Base-by-base conservation (phyloP, 2,888 invertebrate genomes). In the Euzophera pinguis region DNA sequence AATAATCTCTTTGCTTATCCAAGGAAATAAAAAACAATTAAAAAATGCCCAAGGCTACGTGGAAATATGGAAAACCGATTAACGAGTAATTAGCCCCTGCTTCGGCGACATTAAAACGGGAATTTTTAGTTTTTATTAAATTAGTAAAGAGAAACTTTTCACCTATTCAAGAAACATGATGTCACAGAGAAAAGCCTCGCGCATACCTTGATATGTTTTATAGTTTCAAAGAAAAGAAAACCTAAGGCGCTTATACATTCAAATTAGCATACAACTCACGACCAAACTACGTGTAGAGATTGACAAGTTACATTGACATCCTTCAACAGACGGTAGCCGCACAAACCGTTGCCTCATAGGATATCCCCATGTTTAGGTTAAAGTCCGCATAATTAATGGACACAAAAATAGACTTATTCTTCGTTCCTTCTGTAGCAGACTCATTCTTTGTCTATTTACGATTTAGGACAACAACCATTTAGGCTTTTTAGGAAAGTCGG, bases 141-240 rank as follows among this genome's bases (percentile, higher is more conserved):
- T 37, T 12, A 37, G 3, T 3, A 13, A 38, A 38, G 37, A 13
- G 37, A 38, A 38, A 38, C n/a, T n/a, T 35, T 13, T 38, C 13
- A 5, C 22, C 22, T 38, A 4, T 38, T 38, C 13, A 4, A 3
- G 8, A 1, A 45, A 32, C 32, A 32, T 32, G 32, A 32, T 14
- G 45, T 45, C 45, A 45, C n/a, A 6, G 45, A 16, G 32, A 45
- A 45, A 43, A 43, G 27, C 27, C 29, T 29, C 27, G 29, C 27
- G 29, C 29, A 22, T 22, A 22, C 22, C 13, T 3, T 13, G 43
- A 27, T 43, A 43, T 43, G 5, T 22, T 13, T 45, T 16, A 45
- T 32, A 45, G 45, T 45, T 45, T 32, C 45, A 32, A 45, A 45
- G 45, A 45, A 45, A 45, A 45, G 45, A 45, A 45, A 45, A 45